Percentiles rank a stretch among this genome's conserved stretches.
Conservation (phyloP, 1,140 invertebrate species). For the Leptestheria dahalacensis region DNA sequence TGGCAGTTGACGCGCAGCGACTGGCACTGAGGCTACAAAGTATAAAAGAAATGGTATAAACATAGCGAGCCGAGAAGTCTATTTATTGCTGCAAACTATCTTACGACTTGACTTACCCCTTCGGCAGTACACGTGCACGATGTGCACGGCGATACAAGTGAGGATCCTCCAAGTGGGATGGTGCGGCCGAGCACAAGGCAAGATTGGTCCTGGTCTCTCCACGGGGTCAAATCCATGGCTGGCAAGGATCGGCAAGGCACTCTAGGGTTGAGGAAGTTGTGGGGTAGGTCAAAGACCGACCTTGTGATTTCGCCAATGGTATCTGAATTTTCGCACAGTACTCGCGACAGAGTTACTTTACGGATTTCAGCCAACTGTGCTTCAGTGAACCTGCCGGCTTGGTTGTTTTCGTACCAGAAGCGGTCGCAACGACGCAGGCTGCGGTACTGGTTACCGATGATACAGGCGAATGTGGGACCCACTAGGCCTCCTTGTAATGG, state of each 20-base stretch:
- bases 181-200: slow-evolving; percentile 62
- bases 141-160: slow-evolving; percentile 68
- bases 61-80: background rate
- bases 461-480: slow-evolving; percentile 44
- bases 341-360: slow-evolving; percentile 75
- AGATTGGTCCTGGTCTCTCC: slow-evolving; percentile 45
- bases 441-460: slow-evolving; percentile 45
- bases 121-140: slow-evolving; percentile 69
- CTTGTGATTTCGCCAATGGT: slow-evolving; percentile 67
- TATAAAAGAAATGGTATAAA: background rate
- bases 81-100: background rate
- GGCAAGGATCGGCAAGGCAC: slow-evolving; percentile 63
- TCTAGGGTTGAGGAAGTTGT: slow-evolving; percentile 76
- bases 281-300: slow-evolving; percentile 74
- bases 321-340: slow-evolving; percentile 89
- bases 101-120: slow-evolving; percentile 44
- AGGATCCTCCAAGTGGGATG: slow-evolving; percentile 58
- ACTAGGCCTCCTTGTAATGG: slow-evolving; percentile 39
- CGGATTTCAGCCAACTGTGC: slow-evolving; percentile 81
- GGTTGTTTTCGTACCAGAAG: slow-evolving; percentile 73
- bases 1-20: slow-evolving; percentile 74
- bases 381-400: slow-evolving; percentile 66
- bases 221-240: slow-evolving; percentile 58
- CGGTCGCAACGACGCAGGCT: slow-evolving; percentile 40
- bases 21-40: slow-evolving; percentile 67